These are phyloP conservation scores for Ephestia elutella DNA, from an alignment of 1,140 invertebrate species.

Conservation along the genomic window DNA sequence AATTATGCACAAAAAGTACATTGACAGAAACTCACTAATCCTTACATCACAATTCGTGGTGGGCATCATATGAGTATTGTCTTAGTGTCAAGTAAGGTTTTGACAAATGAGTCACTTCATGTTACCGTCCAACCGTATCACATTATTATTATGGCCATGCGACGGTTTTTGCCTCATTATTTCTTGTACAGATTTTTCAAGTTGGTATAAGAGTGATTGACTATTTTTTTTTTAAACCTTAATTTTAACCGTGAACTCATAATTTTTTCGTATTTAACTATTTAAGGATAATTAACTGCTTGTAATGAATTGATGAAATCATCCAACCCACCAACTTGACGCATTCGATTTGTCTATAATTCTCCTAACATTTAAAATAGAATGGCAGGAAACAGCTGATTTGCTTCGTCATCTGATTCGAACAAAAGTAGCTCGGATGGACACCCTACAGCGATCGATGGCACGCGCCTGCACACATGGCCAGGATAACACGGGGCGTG, in stretches of 20 bases:
- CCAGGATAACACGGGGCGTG: slow-evolving; percentile 33
- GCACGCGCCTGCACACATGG: slow-evolving; percentile 44
- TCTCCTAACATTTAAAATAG: background rate
- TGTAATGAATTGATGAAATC: too few species aligned
- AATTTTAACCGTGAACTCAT: too few species aligned
- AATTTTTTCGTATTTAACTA: too few species aligned
- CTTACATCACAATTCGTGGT: background rate
- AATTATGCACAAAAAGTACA: slow-evolving; percentile 34
- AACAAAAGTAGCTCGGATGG: background rate
- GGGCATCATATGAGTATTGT: background rate
- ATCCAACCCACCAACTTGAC: too few species aligned
- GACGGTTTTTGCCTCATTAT: too few species aligned
- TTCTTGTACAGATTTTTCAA: too few species aligned
- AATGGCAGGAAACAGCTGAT: background rate
- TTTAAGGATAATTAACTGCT: too few species aligned
- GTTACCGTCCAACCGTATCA: background rate
- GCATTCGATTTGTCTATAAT: background rate
- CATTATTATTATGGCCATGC: background rate
- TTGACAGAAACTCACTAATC: background rate
- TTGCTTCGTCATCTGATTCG: background rate
- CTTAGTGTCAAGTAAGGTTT: background rate
- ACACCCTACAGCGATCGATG: slow-evolving; percentile 11
- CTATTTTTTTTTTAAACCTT: too few species aligned
- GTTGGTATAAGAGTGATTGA: too few species aligned
- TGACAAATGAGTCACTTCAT: background rate